A percentile compares a stretch with the other conserved stretches of the same genome.
phyloP scores from a whole-genome alignment of 2,888 invertebrate genomes.

The Rhopalosiphum nymphaeae region DNA sequence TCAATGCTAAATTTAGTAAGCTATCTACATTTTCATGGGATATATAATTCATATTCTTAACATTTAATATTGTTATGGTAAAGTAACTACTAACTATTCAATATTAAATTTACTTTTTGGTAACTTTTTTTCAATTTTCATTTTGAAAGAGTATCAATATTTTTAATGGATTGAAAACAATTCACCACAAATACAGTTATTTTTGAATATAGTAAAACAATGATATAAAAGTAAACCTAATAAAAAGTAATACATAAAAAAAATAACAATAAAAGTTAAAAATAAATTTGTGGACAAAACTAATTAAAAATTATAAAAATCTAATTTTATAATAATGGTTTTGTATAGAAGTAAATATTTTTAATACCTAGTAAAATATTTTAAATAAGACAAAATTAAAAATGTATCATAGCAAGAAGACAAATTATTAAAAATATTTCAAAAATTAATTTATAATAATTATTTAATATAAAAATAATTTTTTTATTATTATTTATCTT shows the following conservation, averaged over 20 bases:
- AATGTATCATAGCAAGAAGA: neutral
- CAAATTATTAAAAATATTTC: too few relatives aligned
- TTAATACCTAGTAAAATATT: neutral
- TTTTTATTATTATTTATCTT: too few relatives aligned
- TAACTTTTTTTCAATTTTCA: neutral
- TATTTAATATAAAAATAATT: too few relatives aligned
- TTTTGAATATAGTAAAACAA: neutral
- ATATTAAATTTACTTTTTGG: neutral
- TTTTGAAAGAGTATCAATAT: neutral
- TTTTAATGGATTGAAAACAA: neutral
- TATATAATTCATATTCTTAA: neutral
- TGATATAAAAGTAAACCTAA: neutral
- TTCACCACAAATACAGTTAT: neutral
- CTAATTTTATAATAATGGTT: too few relatives aligned
- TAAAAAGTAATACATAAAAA: neutral
- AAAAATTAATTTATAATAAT: too few relatives aligned
- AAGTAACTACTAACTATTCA: neutral
- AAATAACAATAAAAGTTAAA: too few relatives aligned
- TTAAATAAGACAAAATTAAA: neutral
- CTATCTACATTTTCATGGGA: neutral
- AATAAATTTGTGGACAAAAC: too few relatives aligned
- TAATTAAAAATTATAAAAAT: too few relatives aligned
- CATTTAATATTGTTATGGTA: neutral
- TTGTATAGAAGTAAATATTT: neutral
- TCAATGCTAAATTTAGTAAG: conserved; percentile 41